Evolutionary conservation across 2,888 invertebrate species (phyloP), one percentile per base, ranked within the genome.

Genomic region (Orgyia antiqua): DNA sequence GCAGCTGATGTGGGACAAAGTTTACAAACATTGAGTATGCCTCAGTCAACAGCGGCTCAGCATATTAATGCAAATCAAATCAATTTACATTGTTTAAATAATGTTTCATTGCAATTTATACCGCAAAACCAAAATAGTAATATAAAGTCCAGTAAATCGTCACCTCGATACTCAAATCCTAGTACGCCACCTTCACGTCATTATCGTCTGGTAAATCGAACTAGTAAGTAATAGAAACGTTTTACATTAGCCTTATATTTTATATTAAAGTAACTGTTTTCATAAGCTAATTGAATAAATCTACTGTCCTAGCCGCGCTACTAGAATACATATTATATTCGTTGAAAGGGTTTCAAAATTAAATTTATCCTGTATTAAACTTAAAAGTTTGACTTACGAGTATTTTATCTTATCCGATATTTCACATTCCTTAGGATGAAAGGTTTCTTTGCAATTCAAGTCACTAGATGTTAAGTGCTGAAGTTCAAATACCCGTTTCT

Each of bases 151-250:
- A 57, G 57, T 23, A 79, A 82, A 60, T 73, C 6, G 15, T 51
- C 65, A 17, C 51, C 70, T 23, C 75, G 79, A 12, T 82, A 68
- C 47, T 61, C 74, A 25, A 68, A 63, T 51, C 62, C 76, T 17
- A 76, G 79, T 49, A 66, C 68, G 60, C 62, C 65, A 58, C 68
- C 75, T 24, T 67, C 80, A 35, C 75, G 72, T 46, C 79, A 71
- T 60, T 82, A 75, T 55, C 64, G 77, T 42, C 57, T 79, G 28
- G 52, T 79, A 50, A 59, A 75, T 37, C 82, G 76, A 69, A 42
- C 74, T 46, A 72, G 83, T 83, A 74, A 84, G 84, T 83, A 12
- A 29, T 8, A n/a, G n/a, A n/a, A n/a, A n/a, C n/a, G n/a, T 8
- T 20, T n/a, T n/a, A n/a, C 20, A 20, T 9, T 15, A 15, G 3